phyloP scores from a whole-genome alignment of 2,888 invertebrate species.

The Tetropium fuscum region DNA sequence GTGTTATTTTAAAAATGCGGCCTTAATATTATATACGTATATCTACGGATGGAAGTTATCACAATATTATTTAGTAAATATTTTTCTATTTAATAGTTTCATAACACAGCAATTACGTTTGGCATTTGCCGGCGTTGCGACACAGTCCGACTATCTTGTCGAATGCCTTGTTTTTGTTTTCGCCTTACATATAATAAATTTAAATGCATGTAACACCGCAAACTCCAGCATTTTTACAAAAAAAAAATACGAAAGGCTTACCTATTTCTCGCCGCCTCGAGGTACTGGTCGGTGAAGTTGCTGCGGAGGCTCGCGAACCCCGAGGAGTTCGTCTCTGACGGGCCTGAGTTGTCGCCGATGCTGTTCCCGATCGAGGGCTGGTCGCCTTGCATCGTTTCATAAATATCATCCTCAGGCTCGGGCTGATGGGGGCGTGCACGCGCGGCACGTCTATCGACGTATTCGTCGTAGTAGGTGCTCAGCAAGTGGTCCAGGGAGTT shows the following conservation, averaged over 20 bases:
- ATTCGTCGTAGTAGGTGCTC: slow-evolving; percentile 26
- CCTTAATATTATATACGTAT: too few species aligned
- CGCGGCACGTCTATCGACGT: slow-evolving; percentile 3
- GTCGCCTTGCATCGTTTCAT: slow-evolving; percentile 49
- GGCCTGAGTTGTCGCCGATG: slow-evolving; percentile 16
- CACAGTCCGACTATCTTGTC: too few species aligned
- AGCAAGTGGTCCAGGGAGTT: slow-evolving; percentile 32
- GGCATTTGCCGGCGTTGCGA: too few species aligned
- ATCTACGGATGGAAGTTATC: too few species aligned
- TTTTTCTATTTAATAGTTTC: too few species aligned
- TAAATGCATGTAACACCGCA: too few species aligned
- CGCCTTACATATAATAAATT: too few species aligned
- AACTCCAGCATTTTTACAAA: too few species aligned
- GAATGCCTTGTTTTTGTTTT: too few species aligned
- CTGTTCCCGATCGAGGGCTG: slow-evolving; percentile 38
- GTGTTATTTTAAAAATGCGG: too few species aligned
- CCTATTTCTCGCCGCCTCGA: slow-evolving; percentile 35
- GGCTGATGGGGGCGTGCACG: background rate
- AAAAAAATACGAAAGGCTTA: slow-evolving; percentile 22
- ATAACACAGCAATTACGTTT: too few species aligned
- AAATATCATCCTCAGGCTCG: slow-evolving; percentile 34
- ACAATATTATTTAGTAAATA: too few species aligned
- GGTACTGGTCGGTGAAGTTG: slow-evolving; percentile 31
- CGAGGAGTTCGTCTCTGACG: background rate
- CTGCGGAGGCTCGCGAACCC: background rate